Evolutionary conservation across 1,140 invertebrate species (phyloP).

Genomic region (Trachymyrmex septentrionalis): DNA sequence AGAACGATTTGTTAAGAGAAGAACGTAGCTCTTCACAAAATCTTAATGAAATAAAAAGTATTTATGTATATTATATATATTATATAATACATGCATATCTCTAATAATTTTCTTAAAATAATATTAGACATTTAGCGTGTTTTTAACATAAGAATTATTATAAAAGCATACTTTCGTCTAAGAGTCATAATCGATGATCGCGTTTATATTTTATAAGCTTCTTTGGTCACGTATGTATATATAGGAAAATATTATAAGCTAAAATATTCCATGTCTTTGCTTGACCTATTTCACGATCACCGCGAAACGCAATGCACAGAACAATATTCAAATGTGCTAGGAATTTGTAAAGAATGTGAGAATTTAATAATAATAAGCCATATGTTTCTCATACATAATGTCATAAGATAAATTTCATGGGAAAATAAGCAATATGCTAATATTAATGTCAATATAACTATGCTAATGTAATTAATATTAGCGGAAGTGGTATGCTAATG

Average conservation of each 20-base stretch:
- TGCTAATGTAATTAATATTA: background rate
- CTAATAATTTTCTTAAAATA: background rate
- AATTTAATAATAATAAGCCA: slow-evolving; percentile 44
- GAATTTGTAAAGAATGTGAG: slow-evolving; percentile 28
- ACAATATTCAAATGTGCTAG: slow-evolving; percentile 26
- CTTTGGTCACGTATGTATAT: slow-evolving; percentile 58
- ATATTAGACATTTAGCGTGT: background rate
- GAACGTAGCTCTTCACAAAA: background rate
- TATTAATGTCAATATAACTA: background rate
- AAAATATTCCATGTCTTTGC: slow-evolving; percentile 74
- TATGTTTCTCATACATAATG: background rate
- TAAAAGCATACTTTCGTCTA: background rate
- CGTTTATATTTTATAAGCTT: slow-evolving; percentile 51
- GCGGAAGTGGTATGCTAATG: background rate
- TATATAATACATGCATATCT: background rate
- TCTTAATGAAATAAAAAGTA: background rate
- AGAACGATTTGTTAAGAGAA: background rate
- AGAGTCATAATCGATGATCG: slow-evolving; percentile 24
- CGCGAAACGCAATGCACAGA: slow-evolving; percentile 64
- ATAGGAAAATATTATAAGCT: slow-evolving; percentile 62
- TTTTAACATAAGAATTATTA: background rate
- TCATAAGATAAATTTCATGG: slow-evolving; percentile 35
- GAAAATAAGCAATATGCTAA: slow-evolving; percentile 1
- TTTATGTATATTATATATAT: background rate
- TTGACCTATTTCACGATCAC: slow-evolving; percentile 82